Conservation (phyloP, 2,113 vertebrate genomes). For the Saguinus midas region DNA sequence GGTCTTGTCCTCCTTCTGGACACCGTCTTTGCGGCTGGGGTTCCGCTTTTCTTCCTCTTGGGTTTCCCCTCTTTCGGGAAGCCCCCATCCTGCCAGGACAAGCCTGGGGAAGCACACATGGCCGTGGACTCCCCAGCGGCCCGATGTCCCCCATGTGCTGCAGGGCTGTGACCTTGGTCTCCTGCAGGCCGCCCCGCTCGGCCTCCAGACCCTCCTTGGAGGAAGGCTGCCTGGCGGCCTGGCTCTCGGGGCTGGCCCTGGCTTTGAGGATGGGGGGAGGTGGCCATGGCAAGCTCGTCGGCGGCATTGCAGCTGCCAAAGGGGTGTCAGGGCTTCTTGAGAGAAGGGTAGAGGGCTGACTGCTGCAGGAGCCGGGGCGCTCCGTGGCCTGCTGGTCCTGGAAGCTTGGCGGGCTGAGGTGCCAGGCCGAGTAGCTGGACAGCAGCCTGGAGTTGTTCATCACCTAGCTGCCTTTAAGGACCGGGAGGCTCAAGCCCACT, state of each 20-base stretch:
- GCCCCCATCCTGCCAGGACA: slow-evolving; percentile 29
- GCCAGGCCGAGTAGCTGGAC: slow-evolving; percentile 94
- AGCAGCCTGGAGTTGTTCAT: slow-evolving; percentile 92
- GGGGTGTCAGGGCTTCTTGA: slow-evolving; percentile 85
- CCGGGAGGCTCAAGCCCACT: slow-evolving; percentile 55
- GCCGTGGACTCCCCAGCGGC: not conserved
- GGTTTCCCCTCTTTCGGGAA: slow-evolving; percentile 64
- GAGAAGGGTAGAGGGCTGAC: slow-evolving; percentile 83
- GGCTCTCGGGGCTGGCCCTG: not conserved
- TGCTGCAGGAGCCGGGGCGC: slow-evolving; percentile 45
- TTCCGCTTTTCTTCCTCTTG: slow-evolving; percentile 73
- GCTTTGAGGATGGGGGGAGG: slow-evolving; percentile 57
- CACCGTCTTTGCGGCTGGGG: slow-evolving; percentile 50
- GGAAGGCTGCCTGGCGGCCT: slow-evolving; percentile 62
- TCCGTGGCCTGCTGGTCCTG: slow-evolving; percentile 77
- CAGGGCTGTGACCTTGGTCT: slow-evolving; percentile 75
- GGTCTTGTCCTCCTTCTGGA: slow-evolving; percentile 81
- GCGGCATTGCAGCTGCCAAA: slow-evolving; percentile 77
- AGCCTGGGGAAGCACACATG: slow-evolving; percentile 36
- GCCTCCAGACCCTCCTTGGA: slow-evolving; percentile 59
- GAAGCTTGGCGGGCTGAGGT: slow-evolving; percentile 80
- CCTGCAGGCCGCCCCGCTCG: slow-evolving; percentile 46
- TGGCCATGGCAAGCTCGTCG: slow-evolving; percentile 71
- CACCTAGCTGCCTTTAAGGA: slow-evolving; percentile 91
- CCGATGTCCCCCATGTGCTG: slow-evolving; percentile 75